Evolutionary conservation across 2,888 invertebrate genomes (phyloP).

Genomic region (Andricus curvator): DNA sequence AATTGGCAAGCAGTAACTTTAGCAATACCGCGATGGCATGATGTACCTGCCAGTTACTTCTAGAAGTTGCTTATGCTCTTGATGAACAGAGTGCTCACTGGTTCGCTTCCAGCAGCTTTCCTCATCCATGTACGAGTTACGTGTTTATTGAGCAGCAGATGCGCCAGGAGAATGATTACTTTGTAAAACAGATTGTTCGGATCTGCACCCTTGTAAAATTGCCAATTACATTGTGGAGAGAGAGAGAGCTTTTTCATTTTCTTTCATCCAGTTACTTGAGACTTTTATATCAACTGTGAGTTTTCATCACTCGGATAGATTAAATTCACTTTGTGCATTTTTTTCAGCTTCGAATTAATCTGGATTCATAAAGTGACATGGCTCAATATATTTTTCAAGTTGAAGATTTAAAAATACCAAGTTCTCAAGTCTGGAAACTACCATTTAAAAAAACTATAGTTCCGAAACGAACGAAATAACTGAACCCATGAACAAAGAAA

Average conservation of each 20-base stretch:
- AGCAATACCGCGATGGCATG: constrained; percentile 23
- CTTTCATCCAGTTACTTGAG: background rate
- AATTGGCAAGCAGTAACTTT: constrained; percentile 36
- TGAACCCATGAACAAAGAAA: no score
- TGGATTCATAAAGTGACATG: background rate
- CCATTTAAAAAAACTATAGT: no score
- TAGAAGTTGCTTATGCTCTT: constrained; percentile 35
- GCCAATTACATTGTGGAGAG: background rate
- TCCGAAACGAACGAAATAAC: no score
- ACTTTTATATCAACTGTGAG: background rate
- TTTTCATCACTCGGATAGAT: background rate
- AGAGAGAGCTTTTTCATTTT: background rate
- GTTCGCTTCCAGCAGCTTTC: constrained; percentile 8
- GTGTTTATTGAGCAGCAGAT: constrained; percentile 24
- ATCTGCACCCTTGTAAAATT: constrained; percentile 24
- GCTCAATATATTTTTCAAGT: background rate
- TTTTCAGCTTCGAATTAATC: background rate
- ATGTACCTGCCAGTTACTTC: constrained; percentile 34
- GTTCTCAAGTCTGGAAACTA: no score
- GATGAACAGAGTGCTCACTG: constrained; percentile 22
- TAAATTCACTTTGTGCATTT: background rate
- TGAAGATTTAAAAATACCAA: no score
- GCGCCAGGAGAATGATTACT: constrained; percentile 32
- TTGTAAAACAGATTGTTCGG: constrained; percentile 15
- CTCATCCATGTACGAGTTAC: background rate